Conservation (phyloP, 2,113 vertebrate genomes). For the Ophthalmolycus amberensis region DNA sequence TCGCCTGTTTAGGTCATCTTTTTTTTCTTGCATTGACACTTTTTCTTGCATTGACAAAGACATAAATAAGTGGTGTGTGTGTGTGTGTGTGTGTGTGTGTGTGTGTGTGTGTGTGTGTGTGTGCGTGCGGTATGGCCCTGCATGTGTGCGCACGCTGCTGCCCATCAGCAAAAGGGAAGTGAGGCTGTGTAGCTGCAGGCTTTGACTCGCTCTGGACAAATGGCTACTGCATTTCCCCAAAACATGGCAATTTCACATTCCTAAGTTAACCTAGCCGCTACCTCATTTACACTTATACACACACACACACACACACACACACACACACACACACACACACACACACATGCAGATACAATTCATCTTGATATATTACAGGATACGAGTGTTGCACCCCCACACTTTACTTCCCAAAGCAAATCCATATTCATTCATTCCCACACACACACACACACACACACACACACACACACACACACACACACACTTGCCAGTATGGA, state of each 20-base stretch:
- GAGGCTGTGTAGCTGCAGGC: constrained; percentile 13
- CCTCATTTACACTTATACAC: no score
- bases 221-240: constrained; percentile 54
- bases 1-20: background rate
- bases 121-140: background rate
- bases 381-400: constrained; percentile 53
- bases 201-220: constrained; percentile 47
- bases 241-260: constrained; percentile 60
- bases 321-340: background rate
- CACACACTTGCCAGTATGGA: constrained; percentile 58
- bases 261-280: constrained; percentile 15
- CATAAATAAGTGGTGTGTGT: background rate
- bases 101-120: constrained; percentile 1
- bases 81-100: constrained; percentile 15
- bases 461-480: constrained; percentile 39
- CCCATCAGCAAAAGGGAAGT: constrained; percentile 47
- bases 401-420: constrained; percentile 37
- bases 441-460: constrained; percentile 28
- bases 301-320: background rate
- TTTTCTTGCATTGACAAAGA: background rate
- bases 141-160: background rate
- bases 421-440: constrained; percentile 25
- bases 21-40: background rate
- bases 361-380: constrained; percentile 65
- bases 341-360: constrained; percentile 44